phyloP scores from a whole-genome alignment of 2,797 vertebrate species.

The Pantherophis alleghaniensis region DNA sequence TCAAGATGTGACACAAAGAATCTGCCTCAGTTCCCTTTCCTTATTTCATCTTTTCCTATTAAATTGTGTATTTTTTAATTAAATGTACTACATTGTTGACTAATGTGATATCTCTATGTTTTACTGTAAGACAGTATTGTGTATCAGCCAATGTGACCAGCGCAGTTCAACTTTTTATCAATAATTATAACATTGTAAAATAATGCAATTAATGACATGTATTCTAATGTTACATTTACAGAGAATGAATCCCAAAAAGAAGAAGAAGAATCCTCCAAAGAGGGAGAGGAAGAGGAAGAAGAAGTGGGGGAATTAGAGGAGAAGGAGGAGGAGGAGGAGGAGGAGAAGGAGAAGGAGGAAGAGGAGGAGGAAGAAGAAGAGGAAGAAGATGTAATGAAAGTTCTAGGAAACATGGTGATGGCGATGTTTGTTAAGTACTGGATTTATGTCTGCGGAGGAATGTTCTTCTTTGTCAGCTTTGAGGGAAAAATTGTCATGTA shows the following conservation, averaged over 20 bases:
- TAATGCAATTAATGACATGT: background rate
- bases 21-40: background rate
- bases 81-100: background rate
- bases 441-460: conserved; percentile 97
- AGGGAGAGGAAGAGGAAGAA: conserved; percentile 61
- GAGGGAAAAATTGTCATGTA: conserved; percentile 96
- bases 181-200: background rate
- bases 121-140: background rate
- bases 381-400: conserved; percentile 91
- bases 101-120: background rate
- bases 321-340: conserved; percentile 70
- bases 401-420: conserved; percentile 92
- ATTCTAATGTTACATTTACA: conserved; percentile 51
- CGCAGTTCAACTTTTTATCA: background rate
- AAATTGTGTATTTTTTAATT: background rate
- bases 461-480: conserved; percentile 99
- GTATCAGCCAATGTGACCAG: background rate
- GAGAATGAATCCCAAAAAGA: conserved; percentile 43
- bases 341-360: conserved; percentile 70
- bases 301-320: conserved; percentile 66
- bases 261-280: conserved; percentile 55
- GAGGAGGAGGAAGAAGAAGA: conserved; percentile 71
- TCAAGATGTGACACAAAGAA: background rate
- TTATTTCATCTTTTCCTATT: background rate
- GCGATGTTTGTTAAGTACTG: conserved; percentile 96